These are phyloP conservation scores for Drosophila mimica DNA, from an alignment of 2,888 invertebrate genomes.

Conservation along the genomic window DNA sequence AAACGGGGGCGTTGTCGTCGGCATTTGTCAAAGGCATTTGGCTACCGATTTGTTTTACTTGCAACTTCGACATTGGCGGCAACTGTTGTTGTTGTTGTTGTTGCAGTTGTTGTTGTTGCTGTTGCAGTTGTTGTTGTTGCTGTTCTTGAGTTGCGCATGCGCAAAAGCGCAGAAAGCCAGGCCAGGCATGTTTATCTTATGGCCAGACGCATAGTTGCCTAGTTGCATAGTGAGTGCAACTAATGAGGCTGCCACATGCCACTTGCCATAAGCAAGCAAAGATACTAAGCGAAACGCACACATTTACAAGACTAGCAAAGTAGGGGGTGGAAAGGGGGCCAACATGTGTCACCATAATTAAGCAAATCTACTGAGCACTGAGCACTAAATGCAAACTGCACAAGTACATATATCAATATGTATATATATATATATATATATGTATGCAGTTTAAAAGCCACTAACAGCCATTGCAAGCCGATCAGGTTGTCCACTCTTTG, in stretches of 20 bases:
- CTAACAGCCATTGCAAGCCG: slow-evolving; percentile 44
- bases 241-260: slow-evolving; percentile 58
- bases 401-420: neutral
- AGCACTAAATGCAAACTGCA: slow-evolving; percentile 9
- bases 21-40: slow-evolving; percentile 73
- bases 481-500: slow-evolving; percentile 35
- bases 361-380: slow-evolving; percentile 63
- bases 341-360: slow-evolving; percentile 74
- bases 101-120: slow-evolving; percentile 41
- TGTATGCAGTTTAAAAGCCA: slow-evolving; percentile 15
- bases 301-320: neutral
- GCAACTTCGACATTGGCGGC: slow-evolving; percentile 65
- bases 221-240: slow-evolving; percentile 44
- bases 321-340: slow-evolving; percentile 5
- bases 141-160: slow-evolving; percentile 67
- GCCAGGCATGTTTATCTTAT: slow-evolving; percentile 30
- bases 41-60: slow-evolving; percentile 67
- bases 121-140: slow-evolving; percentile 27
- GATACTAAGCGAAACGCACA: slow-evolving; percentile 24
- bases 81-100: slow-evolving; percentile 35
- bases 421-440: neutral
- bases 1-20: slow-evolving; percentile 42
- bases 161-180: slow-evolving; percentile 37
- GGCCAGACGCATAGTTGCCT: slow-evolving; percentile 41
- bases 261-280: slow-evolving; percentile 22